phyloP scores from a whole-genome alignment of 2,113 vertebrate species.

The Crotophaga sulcirostris region DNA sequence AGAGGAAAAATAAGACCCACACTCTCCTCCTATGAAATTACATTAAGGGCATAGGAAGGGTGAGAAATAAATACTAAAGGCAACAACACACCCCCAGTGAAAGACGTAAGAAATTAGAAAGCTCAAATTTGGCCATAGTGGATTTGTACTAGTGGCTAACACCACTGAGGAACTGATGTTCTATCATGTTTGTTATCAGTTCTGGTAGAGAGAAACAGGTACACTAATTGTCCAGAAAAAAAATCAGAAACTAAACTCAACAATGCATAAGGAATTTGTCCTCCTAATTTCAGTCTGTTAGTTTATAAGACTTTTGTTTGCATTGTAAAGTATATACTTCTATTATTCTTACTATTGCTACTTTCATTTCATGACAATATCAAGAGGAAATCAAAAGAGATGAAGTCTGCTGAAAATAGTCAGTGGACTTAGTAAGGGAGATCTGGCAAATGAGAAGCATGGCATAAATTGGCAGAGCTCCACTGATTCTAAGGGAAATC shows the following conservation, averaged over 20 bases:
- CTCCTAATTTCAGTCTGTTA: background rate
- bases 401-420: background rate
- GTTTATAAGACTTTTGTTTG: background rate
- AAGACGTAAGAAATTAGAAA: background rate
- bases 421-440: background rate
- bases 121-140: background rate
- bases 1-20: background rate
- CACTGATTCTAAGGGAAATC: background rate
- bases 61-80: background rate
- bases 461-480: background rate
- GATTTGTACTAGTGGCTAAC: background rate
- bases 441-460: background rate
- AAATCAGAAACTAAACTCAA: background rate
- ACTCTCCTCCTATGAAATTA: background rate
- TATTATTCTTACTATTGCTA: background rate
- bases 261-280: background rate
- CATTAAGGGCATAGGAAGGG: background rate
- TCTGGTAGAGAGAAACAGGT: background rate
- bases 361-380: background rate
- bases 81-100: background rate
- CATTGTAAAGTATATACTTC: background rate
- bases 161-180: background rate
- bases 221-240: background rate
- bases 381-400: background rate
- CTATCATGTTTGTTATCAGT: background rate